Evolutionary conservation across 2,888 invertebrate genomes (phyloP).

Genomic region (Ormyrus rosae): DNA sequence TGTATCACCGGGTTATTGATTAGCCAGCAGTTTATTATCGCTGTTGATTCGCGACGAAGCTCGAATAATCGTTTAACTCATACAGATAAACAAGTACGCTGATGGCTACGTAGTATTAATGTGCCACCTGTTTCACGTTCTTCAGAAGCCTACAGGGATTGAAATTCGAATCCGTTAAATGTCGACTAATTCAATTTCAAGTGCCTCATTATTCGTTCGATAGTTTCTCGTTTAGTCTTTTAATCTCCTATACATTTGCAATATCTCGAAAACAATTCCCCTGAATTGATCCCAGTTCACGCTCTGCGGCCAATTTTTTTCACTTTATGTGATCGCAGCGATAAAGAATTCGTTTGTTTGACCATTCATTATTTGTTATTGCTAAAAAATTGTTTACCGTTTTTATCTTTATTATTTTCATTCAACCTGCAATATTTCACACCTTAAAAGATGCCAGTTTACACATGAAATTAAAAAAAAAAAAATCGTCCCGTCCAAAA

Average conservation of each 20-base stretch:
- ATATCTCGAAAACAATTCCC: too few relatives aligned
- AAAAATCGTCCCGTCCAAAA: too few relatives aligned
- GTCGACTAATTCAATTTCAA: conserved; percentile 50
- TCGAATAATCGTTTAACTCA: conserved; percentile 43
- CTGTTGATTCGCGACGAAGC: conserved; percentile 40
- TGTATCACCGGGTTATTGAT: conserved; percentile 49
- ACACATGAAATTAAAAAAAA: too few relatives aligned
- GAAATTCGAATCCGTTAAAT: conserved; percentile 55
- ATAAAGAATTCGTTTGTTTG: too few relatives aligned
- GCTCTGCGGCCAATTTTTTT: too few relatives aligned
- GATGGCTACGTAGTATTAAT: conserved; percentile 45
- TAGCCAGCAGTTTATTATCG: conserved; percentile 47
- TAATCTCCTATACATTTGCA: too few relatives aligned
- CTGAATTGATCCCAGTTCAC: neutral
- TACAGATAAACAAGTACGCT: conserved; percentile 42
- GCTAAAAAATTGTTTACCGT: too few relatives aligned
- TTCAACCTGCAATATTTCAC: too few relatives aligned
- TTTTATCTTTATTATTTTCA: too few relatives aligned
- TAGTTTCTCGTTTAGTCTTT: conserved; percentile 13
- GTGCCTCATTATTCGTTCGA: conserved; percentile 25
- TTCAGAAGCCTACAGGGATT: conserved; percentile 54
- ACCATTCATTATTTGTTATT: too few relatives aligned
- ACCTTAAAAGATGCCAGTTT: too few relatives aligned
- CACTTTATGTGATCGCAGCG: too few relatives aligned
- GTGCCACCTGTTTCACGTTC: conserved; percentile 57